Conservation (phyloP, 2,888 invertebrate genomes). For the Gymnoscelis rufifasciata region DNA sequence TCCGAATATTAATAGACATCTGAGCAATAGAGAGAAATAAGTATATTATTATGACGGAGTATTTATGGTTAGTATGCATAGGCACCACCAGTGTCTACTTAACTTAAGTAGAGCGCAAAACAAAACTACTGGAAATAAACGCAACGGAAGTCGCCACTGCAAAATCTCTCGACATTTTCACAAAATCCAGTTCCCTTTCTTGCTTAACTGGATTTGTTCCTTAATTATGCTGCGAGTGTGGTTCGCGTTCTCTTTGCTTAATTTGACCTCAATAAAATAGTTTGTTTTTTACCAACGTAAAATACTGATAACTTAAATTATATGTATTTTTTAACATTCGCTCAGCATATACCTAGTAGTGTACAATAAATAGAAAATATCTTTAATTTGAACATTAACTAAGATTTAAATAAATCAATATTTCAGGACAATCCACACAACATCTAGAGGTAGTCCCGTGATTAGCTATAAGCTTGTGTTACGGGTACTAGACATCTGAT, state of each 20-base stretch:
- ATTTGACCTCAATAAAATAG: constrained; percentile 15
- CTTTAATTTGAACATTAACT: no score
- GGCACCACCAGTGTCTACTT: constrained; percentile 4
- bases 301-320: no score
- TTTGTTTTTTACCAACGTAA: background rate
- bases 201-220: constrained; percentile 28
- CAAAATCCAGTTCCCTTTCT: constrained; percentile 19
- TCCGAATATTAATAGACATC: constrained; percentile 3
- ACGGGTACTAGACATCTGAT: no score
- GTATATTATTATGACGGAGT: background rate
- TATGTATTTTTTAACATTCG: no score
- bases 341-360: no score
- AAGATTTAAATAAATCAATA: no score
- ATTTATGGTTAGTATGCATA: background rate
- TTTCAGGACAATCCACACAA: no score
- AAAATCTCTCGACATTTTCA: constrained; percentile 22
- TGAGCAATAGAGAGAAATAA: background rate
- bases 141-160: constrained; percentile 20
- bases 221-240: constrained; percentile 24
- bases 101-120: constrained; percentile 9
- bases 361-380: no score
- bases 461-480: no score
- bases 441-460: no score
- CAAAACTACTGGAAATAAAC: constrained; percentile 20
- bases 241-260: constrained; percentile 18